Base-by-base conservation (phyloP, 2,113 vertebrate species). In the Hystrix brachyura region DNA sequence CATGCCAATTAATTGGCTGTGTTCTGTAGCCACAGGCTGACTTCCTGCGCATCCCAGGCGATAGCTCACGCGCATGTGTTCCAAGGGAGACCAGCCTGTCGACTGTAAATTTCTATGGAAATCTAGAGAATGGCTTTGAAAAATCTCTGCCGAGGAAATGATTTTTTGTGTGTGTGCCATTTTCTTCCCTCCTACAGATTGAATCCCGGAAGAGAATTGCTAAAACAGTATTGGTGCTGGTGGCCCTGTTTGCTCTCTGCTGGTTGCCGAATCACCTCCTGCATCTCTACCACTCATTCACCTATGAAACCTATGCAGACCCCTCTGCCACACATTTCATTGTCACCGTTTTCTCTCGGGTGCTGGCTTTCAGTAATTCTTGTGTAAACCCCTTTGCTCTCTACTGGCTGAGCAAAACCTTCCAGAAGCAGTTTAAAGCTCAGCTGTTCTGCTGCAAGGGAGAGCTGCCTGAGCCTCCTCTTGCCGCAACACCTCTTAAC, bases 171-270 rank as follows among this genome's bases (percentile, higher is more conserved):
- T 91, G 15, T 67, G 46, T 79, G 21, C 32, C 60, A 17, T 92
- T 94, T 91, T 96, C 59, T 78, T 98, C 55, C 95, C 95, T 85
- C 96, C 10, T 17, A 0, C 93, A 99, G 99, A 99, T 99, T 57
- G 99, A 99, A 98, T 99, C 99, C 95, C 98, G 99, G 93, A 99
- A 99, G 97, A 98, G 99, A 97, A 98, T 99, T 95, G 99, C 99
- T 82, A 99, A 98, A 97, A 99, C 99, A 0, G 99, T 99, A 8
- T 84, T 99, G 97, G 99, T 99, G 91, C 97, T 99, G 55, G 99
- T 99, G 71, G 98, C 98, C 86, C 96, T 99, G 91, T 99, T 99
- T 97, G 99, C 99, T 57, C 95, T 99, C 95, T 99, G 99, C 98
- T 99, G 98, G 99, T 53, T 99, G 94, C 99, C 99, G 2, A 99